Conservation (phyloP, 2,888 invertebrate genomes). For the Boloria euphrosyne region DNA sequence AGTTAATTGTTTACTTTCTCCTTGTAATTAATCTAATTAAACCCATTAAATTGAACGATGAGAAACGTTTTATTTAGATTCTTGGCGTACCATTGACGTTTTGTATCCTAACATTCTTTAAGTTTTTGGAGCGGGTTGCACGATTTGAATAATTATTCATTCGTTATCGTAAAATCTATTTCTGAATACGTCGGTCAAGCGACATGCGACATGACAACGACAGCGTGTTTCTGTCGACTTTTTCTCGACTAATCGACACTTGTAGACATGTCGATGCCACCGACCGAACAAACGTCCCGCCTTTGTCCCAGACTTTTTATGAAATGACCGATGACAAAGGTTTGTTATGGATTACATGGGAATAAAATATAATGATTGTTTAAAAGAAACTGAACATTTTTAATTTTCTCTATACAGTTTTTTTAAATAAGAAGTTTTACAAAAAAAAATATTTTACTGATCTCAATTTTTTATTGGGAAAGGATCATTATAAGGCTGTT, state of each 20-base stretch:
- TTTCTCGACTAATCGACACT: slow-evolving; percentile 74
- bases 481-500: no score
- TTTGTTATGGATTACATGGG: slow-evolving; percentile 47
- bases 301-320: slow-evolving; percentile 31
- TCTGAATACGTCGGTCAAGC: slow-evolving; percentile 55
- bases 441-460: no score
- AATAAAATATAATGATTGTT: slow-evolving; percentile 26
- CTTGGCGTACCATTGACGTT: slow-evolving; percentile 13
- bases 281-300: slow-evolving; percentile 58
- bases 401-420: background rate
- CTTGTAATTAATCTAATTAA: slow-evolving; percentile 46
- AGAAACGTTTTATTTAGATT: slow-evolving; percentile 29
- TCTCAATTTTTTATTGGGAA: no score
- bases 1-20: slow-evolving; percentile 64
- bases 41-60: slow-evolving; percentile 37
- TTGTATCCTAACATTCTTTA: slow-evolving; percentile 17
- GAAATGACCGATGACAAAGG: slow-evolving; percentile 47
- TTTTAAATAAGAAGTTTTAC: no score
- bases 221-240: slow-evolving; percentile 63
- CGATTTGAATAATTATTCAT: slow-evolving; percentile 67
- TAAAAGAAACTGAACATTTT: slow-evolving; percentile 12
- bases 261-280: slow-evolving; percentile 46
- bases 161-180: slow-evolving; percentile 63
- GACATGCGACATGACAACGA: slow-evolving; percentile 62
- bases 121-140: slow-evolving; percentile 33